phyloP scores from a whole-genome alignment of 2,113 vertebrate genomes.

The Montifringilla adamsi region DNA sequence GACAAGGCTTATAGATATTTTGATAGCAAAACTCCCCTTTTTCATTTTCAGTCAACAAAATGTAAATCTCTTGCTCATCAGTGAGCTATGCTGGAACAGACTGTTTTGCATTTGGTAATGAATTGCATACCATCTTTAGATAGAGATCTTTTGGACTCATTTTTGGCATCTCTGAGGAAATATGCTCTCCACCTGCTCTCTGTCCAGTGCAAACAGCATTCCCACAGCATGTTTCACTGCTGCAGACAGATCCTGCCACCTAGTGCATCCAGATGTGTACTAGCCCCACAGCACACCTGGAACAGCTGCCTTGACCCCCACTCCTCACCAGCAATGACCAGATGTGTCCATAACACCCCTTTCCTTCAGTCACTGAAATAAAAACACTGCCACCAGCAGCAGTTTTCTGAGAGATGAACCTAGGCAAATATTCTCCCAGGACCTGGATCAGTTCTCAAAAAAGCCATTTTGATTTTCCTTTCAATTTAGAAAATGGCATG shows the following conservation, averaged over 20 bases:
- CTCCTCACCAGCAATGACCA: not conserved
- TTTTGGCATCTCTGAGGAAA: conserved; percentile 21
- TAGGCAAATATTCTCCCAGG: not conserved
- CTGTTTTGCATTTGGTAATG: conserved; percentile 55
- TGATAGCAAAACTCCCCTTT: not conserved
- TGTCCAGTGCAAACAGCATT: not conserved
- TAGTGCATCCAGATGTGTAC: conserved; percentile 50
- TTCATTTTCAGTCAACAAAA: not conserved
- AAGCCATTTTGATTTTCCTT: not conserved
- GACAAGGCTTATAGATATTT: not conserved
- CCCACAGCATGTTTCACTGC: not conserved
- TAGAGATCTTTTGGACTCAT: conserved; percentile 19
- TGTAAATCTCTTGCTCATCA: not conserved
- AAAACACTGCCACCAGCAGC: not conserved
- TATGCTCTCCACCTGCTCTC: conserved; percentile 40
- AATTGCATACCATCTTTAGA: conserved; percentile 51
- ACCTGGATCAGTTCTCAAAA: not conserved
- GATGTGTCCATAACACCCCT: not conserved
- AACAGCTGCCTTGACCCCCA: not conserved
- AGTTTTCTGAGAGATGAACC: not conserved
- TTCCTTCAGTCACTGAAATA: not conserved
- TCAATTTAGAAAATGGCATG: not conserved
- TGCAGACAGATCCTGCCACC: conserved; percentile 52
- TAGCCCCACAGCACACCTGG: not conserved
- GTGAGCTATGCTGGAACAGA: not conserved